A percentile compares a stretch with the other conserved stretches of the same genome.
Evolutionary conservation across 2,888 invertebrate species (phyloP).

Genomic region (Drosophila merina): DNA sequence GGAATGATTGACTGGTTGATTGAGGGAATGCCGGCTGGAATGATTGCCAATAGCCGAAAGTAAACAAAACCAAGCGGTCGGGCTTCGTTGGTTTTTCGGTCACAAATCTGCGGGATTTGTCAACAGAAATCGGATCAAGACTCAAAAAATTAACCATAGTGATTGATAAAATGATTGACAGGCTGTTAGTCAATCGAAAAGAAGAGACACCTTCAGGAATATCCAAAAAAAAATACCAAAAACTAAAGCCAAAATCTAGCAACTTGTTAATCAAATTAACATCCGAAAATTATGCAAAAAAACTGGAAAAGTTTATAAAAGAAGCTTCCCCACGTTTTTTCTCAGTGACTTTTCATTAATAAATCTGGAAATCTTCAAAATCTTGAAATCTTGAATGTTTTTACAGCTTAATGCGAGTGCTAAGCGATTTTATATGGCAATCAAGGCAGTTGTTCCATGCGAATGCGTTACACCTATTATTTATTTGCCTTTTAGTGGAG

Average conservation of each 20-base stretch:
- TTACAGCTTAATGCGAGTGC: constrained; percentile 25
- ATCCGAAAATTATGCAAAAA: background rate
- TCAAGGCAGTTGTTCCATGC: constrained; percentile 31
- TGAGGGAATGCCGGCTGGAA: background rate
- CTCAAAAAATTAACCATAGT: background rate
- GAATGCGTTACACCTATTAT: constrained; percentile 24
- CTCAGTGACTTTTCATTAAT: constrained; percentile 2
- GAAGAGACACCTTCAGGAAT: too few relatives aligned
- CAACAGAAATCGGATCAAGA: too few relatives aligned
- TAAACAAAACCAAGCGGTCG: constrained; percentile 44
- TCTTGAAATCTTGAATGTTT: constrained; percentile 1
- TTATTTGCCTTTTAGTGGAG: background rate
- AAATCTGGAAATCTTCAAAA: constrained; percentile 8
- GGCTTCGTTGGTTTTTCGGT: constrained; percentile 53
- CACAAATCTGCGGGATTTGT: too few relatives aligned
- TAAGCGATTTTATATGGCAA: constrained; percentile 43
- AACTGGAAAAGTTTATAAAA: too few relatives aligned
- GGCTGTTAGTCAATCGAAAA: too few relatives aligned
- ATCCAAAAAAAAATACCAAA: background rate
- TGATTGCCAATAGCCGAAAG: constrained; percentile 5
- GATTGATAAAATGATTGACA: background rate
- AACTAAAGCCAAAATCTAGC: too few relatives aligned
- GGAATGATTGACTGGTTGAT: constrained; percentile 3
- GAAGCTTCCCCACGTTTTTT: too few relatives aligned
- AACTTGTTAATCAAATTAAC: background rate